Conservation (phyloP, 2,888 invertebrate species). For the Luffia ferchaultella region DNA sequence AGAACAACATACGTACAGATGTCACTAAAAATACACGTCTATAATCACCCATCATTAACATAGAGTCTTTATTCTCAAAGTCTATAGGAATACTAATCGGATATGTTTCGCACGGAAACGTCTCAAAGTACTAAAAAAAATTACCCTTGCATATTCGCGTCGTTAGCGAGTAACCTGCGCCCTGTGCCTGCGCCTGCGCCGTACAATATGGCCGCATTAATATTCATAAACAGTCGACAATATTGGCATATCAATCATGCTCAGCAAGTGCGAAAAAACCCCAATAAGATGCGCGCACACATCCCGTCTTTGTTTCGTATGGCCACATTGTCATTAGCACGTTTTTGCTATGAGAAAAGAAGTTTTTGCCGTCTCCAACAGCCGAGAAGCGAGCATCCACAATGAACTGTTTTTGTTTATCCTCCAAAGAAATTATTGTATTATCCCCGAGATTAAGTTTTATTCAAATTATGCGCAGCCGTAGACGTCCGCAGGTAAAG, state of each 20-base stretch:
- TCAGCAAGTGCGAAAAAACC: conserved; percentile 47
- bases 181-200: no score
- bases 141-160: conserved; percentile 19
- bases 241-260: conserved; percentile 62
- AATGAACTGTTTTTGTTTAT: conserved; percentile 59
- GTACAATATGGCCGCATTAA: conserved; percentile 30
- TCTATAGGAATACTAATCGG: no score
- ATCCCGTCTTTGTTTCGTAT: conserved; percentile 44
- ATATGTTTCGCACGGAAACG: conserved; percentile 55
- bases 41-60: no score
- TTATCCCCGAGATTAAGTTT: conserved; percentile 24
- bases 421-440: conserved; percentile 35
- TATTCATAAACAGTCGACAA: conserved; percentile 46
- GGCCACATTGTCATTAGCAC: conserved; percentile 52
- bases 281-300: conserved; percentile 54
- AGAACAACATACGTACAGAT: no score
- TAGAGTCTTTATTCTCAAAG: conserved; percentile 19
- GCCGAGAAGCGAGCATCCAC: conserved; percentile 29
- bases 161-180: conserved; percentile 40
- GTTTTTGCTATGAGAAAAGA: conserved; percentile 25
- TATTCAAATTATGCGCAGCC: conserved; percentile 24
- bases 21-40: no score
- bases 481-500: conserved; percentile 24
- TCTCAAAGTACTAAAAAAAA: conserved; percentile 22
- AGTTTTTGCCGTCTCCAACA: no score